Evolutionary conservation across 2,797 vertebrate genomes (phyloP), one percentile per base, ranked within the genome.

Genomic region (Falco naumanni): DNA sequence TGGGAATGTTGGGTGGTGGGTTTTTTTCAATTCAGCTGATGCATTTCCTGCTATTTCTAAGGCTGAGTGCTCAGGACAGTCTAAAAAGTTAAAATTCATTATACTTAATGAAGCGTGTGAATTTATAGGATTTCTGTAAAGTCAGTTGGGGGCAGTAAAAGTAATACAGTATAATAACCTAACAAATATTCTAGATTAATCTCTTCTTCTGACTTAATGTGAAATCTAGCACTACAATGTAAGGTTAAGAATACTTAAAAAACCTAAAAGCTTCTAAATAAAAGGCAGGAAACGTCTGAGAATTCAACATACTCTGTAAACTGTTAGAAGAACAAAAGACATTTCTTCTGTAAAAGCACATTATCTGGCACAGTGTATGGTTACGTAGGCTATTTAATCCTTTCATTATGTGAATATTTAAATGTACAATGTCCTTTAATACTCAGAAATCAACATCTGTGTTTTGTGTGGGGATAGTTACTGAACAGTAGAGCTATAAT

Each of bases 21-120:
- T 6, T 79, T 88, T n/a, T 88, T 71, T 85, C 29, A 71, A n/a
- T 70, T 28, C 13, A 74, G 25, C n/a, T 64, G n/a, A 45, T 76
- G 34, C 25, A 76, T 84, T 76, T 83, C 9, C 24, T 76, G 39
- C 33, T 76, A 19, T 71, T 61, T 90, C 69, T 72, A 87, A 93
- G 33, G 19, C 41, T 76, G 66, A 89, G 14, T 72, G 33, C 33
- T 82, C 34, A 87, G 16, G 43, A 57, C 54, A 81, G 19, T 75
- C n/a, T 78, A 63, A 88, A 59, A 89, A 51, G 16, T 85, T 91
- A 66, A 39, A 82, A 83, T 77, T 43, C n/a, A 68, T 95, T 89
- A 72, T 47, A 87, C n/a, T 94, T 89, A 86, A 82, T 84, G 65
- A 93, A 85, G 41, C 1, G 0, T 71, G 41, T 59, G n/a, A 86